A percentile compares a stretch with the other conserved stretches of the same genome.
Evolutionary conservation across 2,113 vertebrate species (phyloP).

Genomic region (Hypanus sabinus): DNA sequence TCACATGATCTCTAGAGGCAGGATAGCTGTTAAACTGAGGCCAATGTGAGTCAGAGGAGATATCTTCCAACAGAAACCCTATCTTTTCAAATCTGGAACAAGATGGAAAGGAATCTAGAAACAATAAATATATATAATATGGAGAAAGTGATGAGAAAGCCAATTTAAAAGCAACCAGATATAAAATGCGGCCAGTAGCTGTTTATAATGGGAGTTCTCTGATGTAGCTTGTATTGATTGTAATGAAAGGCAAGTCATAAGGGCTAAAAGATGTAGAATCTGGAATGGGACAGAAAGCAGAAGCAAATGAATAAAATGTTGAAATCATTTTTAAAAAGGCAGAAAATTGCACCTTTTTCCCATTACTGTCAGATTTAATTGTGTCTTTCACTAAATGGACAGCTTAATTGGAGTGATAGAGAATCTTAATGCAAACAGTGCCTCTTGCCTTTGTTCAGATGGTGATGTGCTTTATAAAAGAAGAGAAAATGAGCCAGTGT

Average conservation of each 20-base stretch:
- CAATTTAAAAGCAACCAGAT: background rate
- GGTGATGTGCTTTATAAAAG: conserved; percentile 49
- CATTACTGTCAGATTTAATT: background rate
- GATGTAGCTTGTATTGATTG: background rate
- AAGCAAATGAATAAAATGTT: background rate
- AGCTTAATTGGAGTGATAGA: background rate
- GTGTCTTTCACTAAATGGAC: background rate
- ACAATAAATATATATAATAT: background rate
- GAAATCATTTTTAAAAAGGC: background rate
- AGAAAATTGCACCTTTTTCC: background rate
- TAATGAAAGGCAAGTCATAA: background rate
- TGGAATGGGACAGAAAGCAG: background rate
- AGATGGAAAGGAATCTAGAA: background rate
- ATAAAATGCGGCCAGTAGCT: background rate
- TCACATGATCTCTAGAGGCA: background rate
- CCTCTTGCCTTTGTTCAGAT: conserved; percentile 43
- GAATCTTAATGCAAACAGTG: background rate
- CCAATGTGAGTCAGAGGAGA: background rate
- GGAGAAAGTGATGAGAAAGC: background rate
- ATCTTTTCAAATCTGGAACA: background rate
- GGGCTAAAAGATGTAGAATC: background rate
- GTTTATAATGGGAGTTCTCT: background rate
- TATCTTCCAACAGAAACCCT: background rate
- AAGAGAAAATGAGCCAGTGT: conserved; percentile 47
- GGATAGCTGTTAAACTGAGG: background rate